Conservation (phyloP, 2,888 invertebrate species). For the Standfussiana lucernea region DNA sequence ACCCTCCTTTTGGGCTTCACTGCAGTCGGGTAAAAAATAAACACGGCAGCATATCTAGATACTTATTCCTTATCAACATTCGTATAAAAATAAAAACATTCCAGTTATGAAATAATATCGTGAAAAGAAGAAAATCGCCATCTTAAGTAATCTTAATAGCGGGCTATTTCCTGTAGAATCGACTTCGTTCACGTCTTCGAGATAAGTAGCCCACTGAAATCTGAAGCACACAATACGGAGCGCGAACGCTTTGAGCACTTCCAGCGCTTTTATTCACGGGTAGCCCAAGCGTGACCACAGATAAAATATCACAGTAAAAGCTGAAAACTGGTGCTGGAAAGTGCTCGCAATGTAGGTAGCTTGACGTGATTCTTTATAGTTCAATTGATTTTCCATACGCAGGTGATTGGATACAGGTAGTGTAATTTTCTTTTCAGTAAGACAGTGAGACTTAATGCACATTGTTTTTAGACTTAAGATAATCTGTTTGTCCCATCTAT, state of each 20-base stretch:
- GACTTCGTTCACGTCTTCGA: slow-evolving; percentile 40
- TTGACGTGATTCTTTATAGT: slow-evolving; percentile 1
- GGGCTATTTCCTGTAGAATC: slow-evolving; percentile 37
- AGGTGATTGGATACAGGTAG: not conserved
- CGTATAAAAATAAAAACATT: slow-evolving; percentile 26
- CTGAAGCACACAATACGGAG: slow-evolving; percentile 54
- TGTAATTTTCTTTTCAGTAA: not conserved
- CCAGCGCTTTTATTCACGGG: slow-evolving; percentile 51
- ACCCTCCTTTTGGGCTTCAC: not conserved
- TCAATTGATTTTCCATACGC: not conserved
- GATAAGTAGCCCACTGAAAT: slow-evolving; percentile 56
- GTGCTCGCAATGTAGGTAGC: not conserved
- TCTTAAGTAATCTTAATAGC: slow-evolving; percentile 31
- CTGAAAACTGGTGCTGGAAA: slow-evolving; percentile 29
- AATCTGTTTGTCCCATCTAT: not conserved
- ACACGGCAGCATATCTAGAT: not conserved
- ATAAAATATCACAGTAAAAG: slow-evolving; percentile 39
- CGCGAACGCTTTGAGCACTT: slow-evolving; percentile 43
- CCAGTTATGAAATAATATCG: slow-evolving; percentile 1
- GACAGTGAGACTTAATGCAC: not conserved
- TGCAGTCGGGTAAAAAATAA: not conserved
- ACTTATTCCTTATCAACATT: not conserved
- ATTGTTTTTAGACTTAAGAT: not conserved
- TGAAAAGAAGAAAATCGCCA: slow-evolving; percentile 18
- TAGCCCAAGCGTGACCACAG: slow-evolving; percentile 40